Conservation (phyloP, 2,888 invertebrate genomes). For the Petrolisthes cinctipes region DNA sequence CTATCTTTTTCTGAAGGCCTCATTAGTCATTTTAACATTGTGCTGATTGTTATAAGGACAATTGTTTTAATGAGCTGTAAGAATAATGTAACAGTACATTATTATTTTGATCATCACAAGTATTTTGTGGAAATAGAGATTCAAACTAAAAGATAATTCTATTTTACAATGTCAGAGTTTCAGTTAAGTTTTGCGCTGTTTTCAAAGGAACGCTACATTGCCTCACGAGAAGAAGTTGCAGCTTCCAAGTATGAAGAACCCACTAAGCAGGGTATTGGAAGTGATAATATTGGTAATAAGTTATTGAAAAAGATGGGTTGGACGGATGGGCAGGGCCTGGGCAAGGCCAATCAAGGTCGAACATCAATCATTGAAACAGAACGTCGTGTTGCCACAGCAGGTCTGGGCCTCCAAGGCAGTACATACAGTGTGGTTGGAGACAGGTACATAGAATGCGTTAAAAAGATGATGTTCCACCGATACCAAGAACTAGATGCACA, state of each 20-base stretch:
- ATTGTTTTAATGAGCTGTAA: too few relatives aligned
- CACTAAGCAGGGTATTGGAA: constrained; percentile 80
- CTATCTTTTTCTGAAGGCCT: too few relatives aligned
- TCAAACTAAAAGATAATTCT: too few relatives aligned
- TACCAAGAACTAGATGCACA: constrained; percentile 69
- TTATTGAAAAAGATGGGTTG: constrained; percentile 99
- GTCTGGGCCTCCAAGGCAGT: constrained; percentile 86
- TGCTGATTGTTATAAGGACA: too few relatives aligned
- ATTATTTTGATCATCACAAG: too few relatives aligned
- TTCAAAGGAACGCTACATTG: constrained; percentile 63
- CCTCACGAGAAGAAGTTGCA: constrained; percentile 69
- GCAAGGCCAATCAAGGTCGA: constrained; percentile 91
- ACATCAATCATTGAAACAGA: constrained; percentile 90
- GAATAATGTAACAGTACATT: too few relatives aligned
- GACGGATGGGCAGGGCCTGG: constrained; percentile 96
- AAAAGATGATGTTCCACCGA: constrained; percentile 88
- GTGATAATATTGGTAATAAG: constrained; percentile 94
- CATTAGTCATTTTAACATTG: too few relatives aligned
- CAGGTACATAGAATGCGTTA: constrained; percentile 89
- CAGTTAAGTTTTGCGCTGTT: not conserved
- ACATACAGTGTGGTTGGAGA: constrained; percentile 85
- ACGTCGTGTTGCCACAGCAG: constrained; percentile 80
- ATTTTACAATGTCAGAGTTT: too few relatives aligned
- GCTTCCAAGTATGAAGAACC: constrained; percentile 70
- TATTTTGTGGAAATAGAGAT: too few relatives aligned